phyloP scores from a whole-genome alignment of 2,888 invertebrate genomes.

The Vandiemenella viatica region DNA sequence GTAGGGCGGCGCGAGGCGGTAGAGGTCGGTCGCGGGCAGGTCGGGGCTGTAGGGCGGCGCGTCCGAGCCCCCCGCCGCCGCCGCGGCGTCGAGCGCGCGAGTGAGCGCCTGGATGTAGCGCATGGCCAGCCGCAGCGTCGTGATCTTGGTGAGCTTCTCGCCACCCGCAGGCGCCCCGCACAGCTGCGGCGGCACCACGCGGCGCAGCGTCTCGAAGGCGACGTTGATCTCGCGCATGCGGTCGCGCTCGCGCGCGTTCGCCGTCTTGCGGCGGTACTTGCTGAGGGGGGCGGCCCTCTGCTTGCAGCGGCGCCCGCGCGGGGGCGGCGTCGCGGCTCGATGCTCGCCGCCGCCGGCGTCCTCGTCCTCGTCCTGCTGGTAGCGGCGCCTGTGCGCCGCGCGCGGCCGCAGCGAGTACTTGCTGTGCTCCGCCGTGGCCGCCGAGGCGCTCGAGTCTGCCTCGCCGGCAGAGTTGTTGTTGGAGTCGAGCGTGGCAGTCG shows the following conservation, averaged over 20 bases:
- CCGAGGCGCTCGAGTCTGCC: neutral
- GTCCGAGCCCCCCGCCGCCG: neutral
- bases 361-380: constrained; percentile 19
- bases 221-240: constrained; percentile 83
- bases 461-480: constrained; percentile 10
- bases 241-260: constrained; percentile 73
- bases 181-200: constrained; percentile 47
- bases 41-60: neutral
- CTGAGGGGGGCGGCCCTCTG: constrained; percentile 51
- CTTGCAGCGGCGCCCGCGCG: constrained; percentile 24
- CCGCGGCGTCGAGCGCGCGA: constrained; percentile 34
- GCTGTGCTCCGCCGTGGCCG: neutral
- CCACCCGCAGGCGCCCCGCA: constrained; percentile 24
- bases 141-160: constrained; percentile 79
- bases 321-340: constrained; percentile 29
- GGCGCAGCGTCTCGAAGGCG: constrained; percentile 68
- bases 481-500: constrained; percentile 1
- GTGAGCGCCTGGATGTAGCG: constrained; percentile 67
- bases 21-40: neutral
- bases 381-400: constrained; percentile 39
- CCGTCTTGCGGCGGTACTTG: constrained; percentile 79
- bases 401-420: constrained; percentile 54
- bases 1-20: no score
- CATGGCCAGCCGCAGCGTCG: constrained; percentile 73
- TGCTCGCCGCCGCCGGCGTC: constrained; percentile 21